Evolutionary conservation across 1,140 invertebrate genomes (phyloP), one percentile per base, ranked within the genome.

Genomic region (Drosophila mojavensis): DNA sequence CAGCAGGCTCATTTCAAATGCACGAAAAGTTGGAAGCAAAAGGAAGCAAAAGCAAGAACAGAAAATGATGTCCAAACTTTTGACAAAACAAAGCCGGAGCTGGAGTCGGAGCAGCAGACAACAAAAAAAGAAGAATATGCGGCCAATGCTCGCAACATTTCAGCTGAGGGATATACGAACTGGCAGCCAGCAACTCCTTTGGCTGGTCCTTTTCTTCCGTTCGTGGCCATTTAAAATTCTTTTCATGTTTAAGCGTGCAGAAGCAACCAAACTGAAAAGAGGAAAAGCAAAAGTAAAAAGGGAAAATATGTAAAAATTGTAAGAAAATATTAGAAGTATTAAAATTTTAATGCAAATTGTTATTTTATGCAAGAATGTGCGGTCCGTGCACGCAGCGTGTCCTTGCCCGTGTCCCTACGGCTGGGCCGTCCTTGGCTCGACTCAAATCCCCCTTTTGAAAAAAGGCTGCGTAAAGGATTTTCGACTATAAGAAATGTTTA

Each of bases 311-410:
- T 51, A 66, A 75, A 65, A 74, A 78, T 70, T 70, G 64, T 70
- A 81, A 70, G 61, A 61, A 89, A 89, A 89, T 89, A 89, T 89
- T 89, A 84, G 60, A 81, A 80, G 84, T 81, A 84, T 89, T 89
- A 90, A 71, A 81, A 84, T 84, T 84, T 76, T 89, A 84, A 89
- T 84, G 85, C 85, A 89, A 89, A 89, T 84, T 89, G 81, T 89
- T 89, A 90, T 89, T 90, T 89, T 79, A 89, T 89, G 75, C 85
- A 89, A 84, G 85, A 89, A 84, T 90, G 75, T 81, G 54, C 68
- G 78, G 30, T 58, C 47, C 43, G 43, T 47, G 54, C 65, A 66
- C 62, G 69, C 56, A 62, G 33, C 56, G 17, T 56, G 41, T 62
- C 64, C 64, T 51, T 47, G 43, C 6, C 24, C 36, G 15, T 58